phyloP scores from a whole-genome alignment of 2,797 vertebrate species.

The Myiotriccus ornatus region DNA sequence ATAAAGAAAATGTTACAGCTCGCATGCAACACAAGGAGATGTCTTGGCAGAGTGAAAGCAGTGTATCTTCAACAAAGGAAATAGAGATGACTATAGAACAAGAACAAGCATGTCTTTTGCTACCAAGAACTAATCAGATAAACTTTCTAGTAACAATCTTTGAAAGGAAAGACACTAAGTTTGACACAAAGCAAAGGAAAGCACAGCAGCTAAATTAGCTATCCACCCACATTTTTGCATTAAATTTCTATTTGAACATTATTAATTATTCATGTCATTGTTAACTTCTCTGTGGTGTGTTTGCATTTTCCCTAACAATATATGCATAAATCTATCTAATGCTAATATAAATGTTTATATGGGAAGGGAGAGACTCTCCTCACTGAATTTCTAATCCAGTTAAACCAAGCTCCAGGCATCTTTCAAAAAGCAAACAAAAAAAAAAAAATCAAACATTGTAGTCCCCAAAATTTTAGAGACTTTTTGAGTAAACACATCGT shows the following conservation, averaged over 20 bases:
- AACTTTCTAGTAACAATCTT: not conserved
- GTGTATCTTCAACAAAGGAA: not conserved
- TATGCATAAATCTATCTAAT: not conserved
- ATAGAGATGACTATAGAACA: not conserved
- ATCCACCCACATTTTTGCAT: not conserved
- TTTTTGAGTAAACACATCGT: not conserved
- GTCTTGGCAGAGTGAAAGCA: not conserved
- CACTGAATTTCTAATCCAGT: not conserved
- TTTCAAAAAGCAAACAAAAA: not conserved
- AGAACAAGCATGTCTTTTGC: not conserved
- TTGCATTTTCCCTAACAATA: not conserved
- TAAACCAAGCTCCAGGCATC: not conserved
- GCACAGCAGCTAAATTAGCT: not conserved
- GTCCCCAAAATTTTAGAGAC: not conserved
- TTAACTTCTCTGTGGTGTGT: not conserved
- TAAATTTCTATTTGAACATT: not conserved
- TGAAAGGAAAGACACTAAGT: not conserved
- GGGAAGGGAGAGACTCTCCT: not conserved
- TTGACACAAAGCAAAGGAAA: not conserved
- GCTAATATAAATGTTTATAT: not conserved
- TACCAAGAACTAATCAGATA: not conserved
- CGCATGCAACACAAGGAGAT: not conserved
- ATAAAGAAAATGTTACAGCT: not conserved
- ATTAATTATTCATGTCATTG: not conserved
- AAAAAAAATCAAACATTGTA: not conserved